Base-by-base conservation (phyloP, 1,140 invertebrate species). In the Drosophila nigrodunni region DNA sequence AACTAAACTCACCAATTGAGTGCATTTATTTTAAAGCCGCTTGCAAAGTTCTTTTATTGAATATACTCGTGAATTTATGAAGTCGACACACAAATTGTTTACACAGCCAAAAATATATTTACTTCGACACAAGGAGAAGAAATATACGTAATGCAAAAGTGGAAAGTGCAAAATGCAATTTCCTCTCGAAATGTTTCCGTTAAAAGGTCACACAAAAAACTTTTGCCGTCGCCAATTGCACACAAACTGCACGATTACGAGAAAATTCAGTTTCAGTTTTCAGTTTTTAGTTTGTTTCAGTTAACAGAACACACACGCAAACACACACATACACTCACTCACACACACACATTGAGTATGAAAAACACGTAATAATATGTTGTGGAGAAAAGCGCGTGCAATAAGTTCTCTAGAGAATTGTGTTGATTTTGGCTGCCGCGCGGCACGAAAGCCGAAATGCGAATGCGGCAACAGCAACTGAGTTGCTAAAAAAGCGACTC, bases 401-500 rank as follows among this genome's bases (percentile, higher is more conserved):
- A 58, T 11, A 65, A 58, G 61, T 66, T 72, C 52, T 70, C 7
- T 54, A 9, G 37, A n/a, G 44, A 73, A 50, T 71, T 58, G 18
- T 64, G 15, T 71, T 49, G 46, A 13, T 69, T 80, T 62, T 85
- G 66, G 78, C 66, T 69, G 66, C 89, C 89, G 89, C 80, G 86
- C 89, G 76, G 82, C 83, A 89, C 86, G 81, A 89, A 89, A 86
- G 89, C 89, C 88, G 77, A 91, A 91, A 70, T 70, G 79, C 89
- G 89, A 91, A 91, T 91, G 89, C 81, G 83, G 83, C 82, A 87
- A 80, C 66, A 70, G 82, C 79, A 76, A 74, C 65, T 77, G 78
- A 43, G 74, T 75, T 80, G 85, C 89, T 83, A 78, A 91, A 88
- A 90, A 87, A 83, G 83, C 83, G 78, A 78, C 86, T 58, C 79